These are phyloP conservation scores for Halcyon leucocephala DNA, from an alignment of 2,797 vertebrate genomes.

Conservation along the genomic window DNA sequence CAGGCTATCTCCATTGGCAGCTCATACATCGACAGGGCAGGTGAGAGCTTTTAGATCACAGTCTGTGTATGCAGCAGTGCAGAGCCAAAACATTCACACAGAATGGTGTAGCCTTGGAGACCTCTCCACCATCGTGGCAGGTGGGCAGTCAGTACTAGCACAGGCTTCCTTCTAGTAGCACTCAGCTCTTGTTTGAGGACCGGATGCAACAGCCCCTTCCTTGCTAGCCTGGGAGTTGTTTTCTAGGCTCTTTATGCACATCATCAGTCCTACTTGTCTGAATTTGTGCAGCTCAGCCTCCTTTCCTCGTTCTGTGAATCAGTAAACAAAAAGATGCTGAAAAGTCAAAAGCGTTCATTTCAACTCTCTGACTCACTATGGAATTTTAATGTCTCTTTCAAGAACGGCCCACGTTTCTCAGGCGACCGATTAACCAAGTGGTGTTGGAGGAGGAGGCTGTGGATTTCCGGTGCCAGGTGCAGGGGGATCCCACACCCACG, in stretches of 20 bases:
- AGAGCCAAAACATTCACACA: accelerated
- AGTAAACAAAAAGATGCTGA: slow-evolving; percentile 1
- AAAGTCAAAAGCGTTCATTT: neutral
- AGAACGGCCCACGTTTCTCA: slow-evolving; percentile 96
- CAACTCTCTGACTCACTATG: neutral
- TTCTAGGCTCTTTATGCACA: neutral
- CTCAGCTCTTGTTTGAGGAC: neutral
- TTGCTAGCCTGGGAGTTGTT: neutral
- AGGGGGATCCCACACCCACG: slow-evolving; percentile 94
- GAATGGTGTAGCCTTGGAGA: accelerated
- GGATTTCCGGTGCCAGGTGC: slow-evolving; percentile 97
- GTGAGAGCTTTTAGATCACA: neutral
- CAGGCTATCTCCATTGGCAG: neutral
- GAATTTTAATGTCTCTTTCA: slow-evolving; percentile 64
- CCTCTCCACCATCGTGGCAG: accelerated
- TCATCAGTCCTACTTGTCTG: slow-evolving; percentile 28
- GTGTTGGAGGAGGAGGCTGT: slow-evolving; percentile 94
- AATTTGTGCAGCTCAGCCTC: slow-evolving; percentile 32
- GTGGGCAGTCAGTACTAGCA: neutral
- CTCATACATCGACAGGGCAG: neutral
- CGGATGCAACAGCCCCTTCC: neutral
- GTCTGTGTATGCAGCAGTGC: accelerated
- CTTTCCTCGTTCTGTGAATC: neutral
- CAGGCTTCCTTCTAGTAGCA: neutral
- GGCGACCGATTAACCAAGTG: slow-evolving; percentile 97